Evolutionary conservation across 1,140 invertebrate species (phyloP).

Genomic region (Luehdorfia chinensis): DNA sequence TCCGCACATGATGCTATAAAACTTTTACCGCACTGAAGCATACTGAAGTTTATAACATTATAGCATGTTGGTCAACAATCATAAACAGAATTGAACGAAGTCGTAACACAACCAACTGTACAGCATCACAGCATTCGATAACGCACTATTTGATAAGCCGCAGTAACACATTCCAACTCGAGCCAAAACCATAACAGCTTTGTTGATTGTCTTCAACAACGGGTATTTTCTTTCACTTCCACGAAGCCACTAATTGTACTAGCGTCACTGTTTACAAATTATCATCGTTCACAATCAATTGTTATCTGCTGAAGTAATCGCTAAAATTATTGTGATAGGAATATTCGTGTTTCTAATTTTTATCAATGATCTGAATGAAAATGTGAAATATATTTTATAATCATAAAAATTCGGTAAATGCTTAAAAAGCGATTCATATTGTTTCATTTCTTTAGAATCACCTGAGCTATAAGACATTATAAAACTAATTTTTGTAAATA

Average conservation of each 20-base stretch:
- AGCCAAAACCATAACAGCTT: slow-evolving; percentile 58
- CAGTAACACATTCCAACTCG: slow-evolving; percentile 42
- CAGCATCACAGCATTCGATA: slow-evolving; percentile 8
- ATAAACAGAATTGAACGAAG: neutral
- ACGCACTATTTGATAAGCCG: slow-evolving; percentile 20
- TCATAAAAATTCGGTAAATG: too few relatives aligned
- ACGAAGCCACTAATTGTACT: slow-evolving; percentile 44
- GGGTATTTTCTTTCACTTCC: slow-evolving; percentile 46
- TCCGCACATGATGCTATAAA: slow-evolving; percentile 13
- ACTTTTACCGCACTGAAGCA: slow-evolving; percentile 17
- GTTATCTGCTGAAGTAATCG: slow-evolving; percentile 51
- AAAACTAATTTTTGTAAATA: too few relatives aligned
- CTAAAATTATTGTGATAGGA: slow-evolving; percentile 37
- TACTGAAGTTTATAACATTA: slow-evolving; percentile 10
- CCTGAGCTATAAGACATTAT: too few relatives aligned
- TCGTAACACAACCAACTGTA: neutral
- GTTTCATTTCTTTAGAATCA: too few relatives aligned
- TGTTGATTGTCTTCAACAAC: slow-evolving; percentile 47
- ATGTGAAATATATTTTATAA: too few relatives aligned
- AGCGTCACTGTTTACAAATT: slow-evolving; percentile 68
- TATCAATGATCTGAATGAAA: neutral
- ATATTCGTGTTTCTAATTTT: neutral
- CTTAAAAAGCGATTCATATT: too few relatives aligned
- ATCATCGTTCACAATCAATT: slow-evolving; percentile 51
- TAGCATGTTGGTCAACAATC: neutral